Evolutionary conservation across 2,113 vertebrate species (phyloP), one percentile per base, ranked within the genome.

Genomic region (Acinonyx jubatus): DNA sequence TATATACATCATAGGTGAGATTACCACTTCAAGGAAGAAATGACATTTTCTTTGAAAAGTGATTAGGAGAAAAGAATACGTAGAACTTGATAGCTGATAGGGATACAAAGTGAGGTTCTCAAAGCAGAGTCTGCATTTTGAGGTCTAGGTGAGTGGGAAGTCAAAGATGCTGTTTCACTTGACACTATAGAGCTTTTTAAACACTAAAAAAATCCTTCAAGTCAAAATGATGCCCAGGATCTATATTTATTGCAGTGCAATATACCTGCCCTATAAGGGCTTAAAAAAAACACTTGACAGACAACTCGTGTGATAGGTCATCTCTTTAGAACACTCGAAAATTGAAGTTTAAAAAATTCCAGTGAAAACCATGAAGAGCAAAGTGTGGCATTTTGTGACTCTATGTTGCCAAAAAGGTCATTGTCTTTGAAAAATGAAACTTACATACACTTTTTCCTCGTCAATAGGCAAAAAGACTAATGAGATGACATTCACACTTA

Each of bases 301-400:
- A 93, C 79, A 57, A 57, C 45, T 36, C 52, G 2, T 68, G 11
- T 68, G 16, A 80, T n/a, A 91, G 33, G 66, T 48, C 57, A 52
- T 94, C 45, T 94, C 52, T 84, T n/a, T 63, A 33, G 45, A 94
- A 92, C 73, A 89, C 50, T n/a, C 27, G n/a, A 83, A 93, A 96
- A 69, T 1, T 83, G 50, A 76, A 88, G 71, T 89, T 78, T 33
- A 69, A 55, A 89, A 48, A 68, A 90, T 90, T 95, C 95, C 48
- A 63, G 84, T 83, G 93, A 95, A 94, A 89, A 92, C 12, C 25
- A 61, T 8, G 33, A 76, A 83, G 7, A 95, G 55, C 7, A 83
- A 89, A 92, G 92, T 95, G 38, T 57, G 45, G 33, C 12, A 45
- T 89, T 96, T 33, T 97, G n/a, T 89, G 78, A 94, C 12, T 86